phyloP scores from a whole-genome alignment of 2,113 vertebrate genomes.

The Chaetorhynchus papuensis region DNA sequence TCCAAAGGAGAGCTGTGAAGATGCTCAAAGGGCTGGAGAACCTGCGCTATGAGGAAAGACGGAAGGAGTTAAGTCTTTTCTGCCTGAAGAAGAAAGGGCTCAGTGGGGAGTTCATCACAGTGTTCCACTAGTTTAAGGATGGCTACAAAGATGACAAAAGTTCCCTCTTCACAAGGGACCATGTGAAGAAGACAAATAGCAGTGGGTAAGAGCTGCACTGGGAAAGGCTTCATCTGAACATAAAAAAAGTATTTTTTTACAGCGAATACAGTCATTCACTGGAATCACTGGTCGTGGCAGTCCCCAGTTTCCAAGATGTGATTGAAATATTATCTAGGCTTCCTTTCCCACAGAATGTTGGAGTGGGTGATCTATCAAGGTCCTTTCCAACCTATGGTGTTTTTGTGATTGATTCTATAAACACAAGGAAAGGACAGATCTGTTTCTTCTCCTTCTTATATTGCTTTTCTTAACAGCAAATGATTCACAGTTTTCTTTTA shows the following conservation, averaged over 20 bases:
- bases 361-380: background rate
- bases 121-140: background rate
- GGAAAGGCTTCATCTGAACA: background rate
- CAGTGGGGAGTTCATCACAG: background rate
- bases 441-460: background rate
- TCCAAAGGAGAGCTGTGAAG: background rate
- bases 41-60: background rate
- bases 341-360: background rate
- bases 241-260: background rate
- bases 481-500: background rate
- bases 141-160: background rate
- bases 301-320: background rate
- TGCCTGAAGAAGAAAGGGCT: background rate
- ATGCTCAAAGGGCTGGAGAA: background rate
- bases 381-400: background rate
- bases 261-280: background rate
- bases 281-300: accelerated
- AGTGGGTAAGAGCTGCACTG: background rate
- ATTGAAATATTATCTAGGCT: background rate
- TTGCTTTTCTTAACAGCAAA: background rate
- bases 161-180: background rate
- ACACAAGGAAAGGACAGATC: background rate
- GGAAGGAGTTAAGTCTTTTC: background rate
- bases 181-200: background rate
- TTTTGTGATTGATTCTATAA: background rate